Evolutionary conservation across 2,113 vertebrate species (phyloP).

Genomic region (Oryzias curvinotus): DNA sequence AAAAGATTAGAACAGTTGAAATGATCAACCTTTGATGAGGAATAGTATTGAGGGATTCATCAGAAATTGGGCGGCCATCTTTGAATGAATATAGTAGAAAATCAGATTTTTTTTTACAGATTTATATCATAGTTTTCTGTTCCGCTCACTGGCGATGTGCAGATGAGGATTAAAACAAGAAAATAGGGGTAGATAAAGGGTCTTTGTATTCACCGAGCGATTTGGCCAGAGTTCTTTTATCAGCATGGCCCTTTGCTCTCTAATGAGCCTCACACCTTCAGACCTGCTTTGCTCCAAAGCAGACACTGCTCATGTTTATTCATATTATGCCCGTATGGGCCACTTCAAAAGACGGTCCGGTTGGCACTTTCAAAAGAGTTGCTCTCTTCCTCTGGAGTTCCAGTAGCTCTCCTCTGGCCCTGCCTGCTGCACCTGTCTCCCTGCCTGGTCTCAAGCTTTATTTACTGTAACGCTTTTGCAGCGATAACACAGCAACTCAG

Average conservation of each 20-base stretch:
- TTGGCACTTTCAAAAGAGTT: constrained; percentile 47
- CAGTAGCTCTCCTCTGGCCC: constrained; percentile 56
- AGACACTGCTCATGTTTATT: constrained; percentile 68
- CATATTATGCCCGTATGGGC: constrained; percentile 67
- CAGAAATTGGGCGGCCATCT: constrained; percentile 39
- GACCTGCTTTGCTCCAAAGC: constrained; percentile 52
- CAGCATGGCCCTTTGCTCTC: constrained; percentile 35
- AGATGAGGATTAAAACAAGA: constrained; percentile 27
- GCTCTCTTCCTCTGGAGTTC: constrained; percentile 47
- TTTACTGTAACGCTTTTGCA: constrained; percentile 65
- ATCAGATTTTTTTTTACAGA: constrained; percentile 25
- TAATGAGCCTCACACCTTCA: constrained; percentile 57
- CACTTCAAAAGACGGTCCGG: constrained; percentile 73
- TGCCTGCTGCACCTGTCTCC: constrained; percentile 55
- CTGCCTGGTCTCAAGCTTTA: constrained; percentile 59
- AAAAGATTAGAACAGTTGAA: constrained; percentile 18
- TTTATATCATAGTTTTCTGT: constrained; percentile 37
- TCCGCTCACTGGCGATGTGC: constrained; percentile 8
- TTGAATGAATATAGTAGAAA: constrained; percentile 18
- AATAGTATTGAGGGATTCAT: constrained; percentile 21
- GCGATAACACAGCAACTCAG: constrained; percentile 57
- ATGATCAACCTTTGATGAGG: constrained; percentile 35
- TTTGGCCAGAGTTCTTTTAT: constrained; percentile 31
- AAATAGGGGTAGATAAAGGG: constrained; percentile 13
- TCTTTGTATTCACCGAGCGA: constrained; percentile 29